Evolutionary conservation across 2,888 invertebrate species (phyloP).

Genomic region (Andrena fulva): DNA sequence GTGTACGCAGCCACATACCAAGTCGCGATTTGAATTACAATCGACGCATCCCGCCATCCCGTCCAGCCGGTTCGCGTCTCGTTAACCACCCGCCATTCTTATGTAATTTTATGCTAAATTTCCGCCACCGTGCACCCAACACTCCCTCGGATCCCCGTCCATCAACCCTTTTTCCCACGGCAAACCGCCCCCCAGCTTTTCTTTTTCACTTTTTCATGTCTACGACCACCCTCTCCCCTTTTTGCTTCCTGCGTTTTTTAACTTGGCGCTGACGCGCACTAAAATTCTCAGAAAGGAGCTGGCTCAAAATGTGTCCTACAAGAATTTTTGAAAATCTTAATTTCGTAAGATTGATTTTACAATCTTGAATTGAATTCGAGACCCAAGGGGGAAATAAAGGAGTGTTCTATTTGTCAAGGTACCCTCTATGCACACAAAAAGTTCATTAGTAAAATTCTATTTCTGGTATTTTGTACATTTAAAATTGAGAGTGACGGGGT

Average conservation of each 20-base stretch:
- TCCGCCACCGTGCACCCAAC: conserved; percentile 53
- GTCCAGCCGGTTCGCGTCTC: conserved; percentile 77
- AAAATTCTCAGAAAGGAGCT: not conserved
- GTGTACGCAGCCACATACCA: conserved; percentile 77
- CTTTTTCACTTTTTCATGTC: conserved; percentile 40
- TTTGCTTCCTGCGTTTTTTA: not conserved
- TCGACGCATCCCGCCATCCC: conserved; percentile 78
- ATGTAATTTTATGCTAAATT: conserved; percentile 80
- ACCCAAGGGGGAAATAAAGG: too few species aligned
- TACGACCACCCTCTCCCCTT: conserved; percentile 4
- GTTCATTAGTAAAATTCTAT: too few species aligned
- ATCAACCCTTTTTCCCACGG: conserved; percentile 32
- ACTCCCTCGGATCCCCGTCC: conserved; percentile 22
- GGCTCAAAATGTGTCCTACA: not conserved
- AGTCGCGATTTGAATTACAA: conserved; percentile 83
- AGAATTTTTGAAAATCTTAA: too few species aligned
- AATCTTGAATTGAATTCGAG: too few species aligned
- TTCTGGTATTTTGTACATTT: too few species aligned
- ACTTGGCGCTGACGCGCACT: not conserved
- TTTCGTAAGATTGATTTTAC: too few species aligned
- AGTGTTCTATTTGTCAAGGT: too few species aligned
- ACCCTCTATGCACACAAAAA: too few species aligned
- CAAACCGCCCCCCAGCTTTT: not conserved
- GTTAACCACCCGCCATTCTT: conserved; percentile 78
- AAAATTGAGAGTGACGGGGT: too few species aligned